Base-by-base conservation (phyloP, 2,113 vertebrate genomes). In the Pogona vitticeps region DNA sequence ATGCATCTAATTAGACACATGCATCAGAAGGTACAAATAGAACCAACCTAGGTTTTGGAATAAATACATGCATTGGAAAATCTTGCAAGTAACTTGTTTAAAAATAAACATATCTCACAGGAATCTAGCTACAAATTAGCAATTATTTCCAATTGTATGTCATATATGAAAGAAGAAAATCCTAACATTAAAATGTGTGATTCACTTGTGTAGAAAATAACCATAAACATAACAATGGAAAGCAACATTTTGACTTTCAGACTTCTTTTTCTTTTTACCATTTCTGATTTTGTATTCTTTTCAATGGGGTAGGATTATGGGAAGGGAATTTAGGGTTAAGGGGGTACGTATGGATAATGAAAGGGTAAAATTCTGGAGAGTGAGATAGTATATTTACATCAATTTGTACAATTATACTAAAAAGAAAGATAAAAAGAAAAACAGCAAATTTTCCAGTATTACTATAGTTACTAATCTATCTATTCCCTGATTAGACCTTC, bases 1-100 rank as follows among this genome's bases (percentile, higher is more conserved):
- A 76, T 86, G 5, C 20, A 90, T 18, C 58, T 38, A 38, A 59
- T 2, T 88, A 31, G 6, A 33, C 78, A 63, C 77, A 86, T 90
- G 76, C 56, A 20, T 83, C 70, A 85, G 88, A 82, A 88, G 31
- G 17, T 63, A 90, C 63, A 59, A 76, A 90, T 63, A 88, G 36
- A 93, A 21, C 17, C 63, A 6, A 72, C 88, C 86, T 76, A 76
- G 2, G 26, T 5, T 75, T 40, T 63, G 70, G 26, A 36, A 84
- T 84, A 87, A 91, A 65, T 3, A 82, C 0, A 0, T 81, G 46
- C 59, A 80, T 42, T 87, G 31, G 86, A 85, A 89, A 73, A 80
- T 76, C 23, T 65, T 87, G 56, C 68, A 59, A 79, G 0, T 21
- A 13, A 80, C 70, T 87, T 75, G 86, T 20, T 59, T 36, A n/a